Evolutionary conservation across 2,888 invertebrate genomes (phyloP).

Genomic region (Tricholauxania praeusta): DNA sequence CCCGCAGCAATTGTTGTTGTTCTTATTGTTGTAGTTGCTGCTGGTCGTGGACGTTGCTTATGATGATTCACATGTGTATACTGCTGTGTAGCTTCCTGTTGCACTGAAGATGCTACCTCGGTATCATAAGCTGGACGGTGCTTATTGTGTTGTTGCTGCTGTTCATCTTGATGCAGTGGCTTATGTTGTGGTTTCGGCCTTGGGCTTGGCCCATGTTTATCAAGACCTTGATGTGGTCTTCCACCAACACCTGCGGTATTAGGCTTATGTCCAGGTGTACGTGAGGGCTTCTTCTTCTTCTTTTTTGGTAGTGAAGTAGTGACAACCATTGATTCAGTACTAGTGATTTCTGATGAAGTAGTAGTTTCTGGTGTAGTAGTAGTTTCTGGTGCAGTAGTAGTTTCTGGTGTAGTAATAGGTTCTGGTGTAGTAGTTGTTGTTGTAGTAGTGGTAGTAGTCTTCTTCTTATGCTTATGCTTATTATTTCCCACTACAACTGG

Average conservation of each 20-base stretch:
- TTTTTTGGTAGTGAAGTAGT: constrained; percentile 53
- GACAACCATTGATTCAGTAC: constrained; percentile 44
- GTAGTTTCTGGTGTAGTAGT: constrained; percentile 32
- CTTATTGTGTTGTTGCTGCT: background rate
- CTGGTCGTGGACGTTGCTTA: constrained; percentile 37
- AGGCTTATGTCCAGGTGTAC: constrained; percentile 48
- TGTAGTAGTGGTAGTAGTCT: constrained; percentile 37
- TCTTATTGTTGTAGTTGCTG: constrained; percentile 49
- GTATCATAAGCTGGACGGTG: background rate
- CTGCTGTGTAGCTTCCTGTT: background rate
- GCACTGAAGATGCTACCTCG: background rate
- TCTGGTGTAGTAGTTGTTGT: constrained; percentile 38
- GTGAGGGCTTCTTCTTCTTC: constrained; percentile 61
- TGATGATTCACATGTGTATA: constrained; percentile 7
- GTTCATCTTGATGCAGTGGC: constrained; percentile 12
- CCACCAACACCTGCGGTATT: background rate
- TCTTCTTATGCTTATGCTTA: constrained; percentile 61
- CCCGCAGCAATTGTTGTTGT: constrained; percentile 42
- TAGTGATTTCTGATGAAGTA: too few species aligned
- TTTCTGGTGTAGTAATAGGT: constrained; percentile 38
- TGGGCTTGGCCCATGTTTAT: too few species aligned
- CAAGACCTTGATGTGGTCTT: background rate
- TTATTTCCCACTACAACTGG: constrained; percentile 38
- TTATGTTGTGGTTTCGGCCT: constrained; percentile 17
- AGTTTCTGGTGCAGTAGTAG: constrained; percentile 33